Conservation (phyloP, 2,113 vertebrate species). For the Marcusenius ussheri region DNA sequence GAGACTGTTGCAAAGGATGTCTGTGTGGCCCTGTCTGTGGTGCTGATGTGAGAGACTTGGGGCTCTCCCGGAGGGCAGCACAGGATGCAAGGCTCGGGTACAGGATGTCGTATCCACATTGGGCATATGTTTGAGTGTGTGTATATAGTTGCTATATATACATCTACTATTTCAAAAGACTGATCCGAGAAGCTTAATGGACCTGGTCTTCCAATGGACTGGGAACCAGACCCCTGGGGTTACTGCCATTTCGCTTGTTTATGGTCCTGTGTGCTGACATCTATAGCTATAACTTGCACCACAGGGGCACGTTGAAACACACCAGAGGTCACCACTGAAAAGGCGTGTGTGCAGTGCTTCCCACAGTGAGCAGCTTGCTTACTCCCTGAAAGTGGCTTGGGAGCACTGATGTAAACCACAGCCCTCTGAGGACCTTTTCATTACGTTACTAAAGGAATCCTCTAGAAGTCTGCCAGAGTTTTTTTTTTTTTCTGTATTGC, state of each 20-base stretch:
- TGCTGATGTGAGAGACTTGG: background rate
- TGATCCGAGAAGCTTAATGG: background rate
- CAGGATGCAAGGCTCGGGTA: background rate
- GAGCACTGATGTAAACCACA: background rate
- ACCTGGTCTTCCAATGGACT: background rate
- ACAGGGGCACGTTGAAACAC: background rate
- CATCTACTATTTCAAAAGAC: background rate
- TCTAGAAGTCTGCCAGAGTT: background rate
- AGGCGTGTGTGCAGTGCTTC: background rate
- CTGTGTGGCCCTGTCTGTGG: background rate
- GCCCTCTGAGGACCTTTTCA: background rate
- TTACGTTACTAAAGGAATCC: background rate
- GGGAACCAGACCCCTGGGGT: background rate
- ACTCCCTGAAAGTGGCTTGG: background rate
- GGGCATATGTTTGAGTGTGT: background rate
- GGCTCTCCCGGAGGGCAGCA: background rate
- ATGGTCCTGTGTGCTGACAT: background rate
- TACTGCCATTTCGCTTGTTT: background rate
- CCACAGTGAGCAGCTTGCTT: background rate
- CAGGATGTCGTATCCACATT: background rate
- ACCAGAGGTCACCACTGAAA: background rate
- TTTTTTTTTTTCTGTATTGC: background rate
- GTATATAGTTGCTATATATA: background rate
- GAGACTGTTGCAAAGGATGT: too few species aligned
- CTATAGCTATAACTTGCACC: background rate